Percentiles rank a stretch among this genome's conserved stretches.
These are phyloP conservation scores for Setophaga coronata DNA, from an alignment of 2,113 vertebrate genomes.

Conservation along the genomic window DNA sequence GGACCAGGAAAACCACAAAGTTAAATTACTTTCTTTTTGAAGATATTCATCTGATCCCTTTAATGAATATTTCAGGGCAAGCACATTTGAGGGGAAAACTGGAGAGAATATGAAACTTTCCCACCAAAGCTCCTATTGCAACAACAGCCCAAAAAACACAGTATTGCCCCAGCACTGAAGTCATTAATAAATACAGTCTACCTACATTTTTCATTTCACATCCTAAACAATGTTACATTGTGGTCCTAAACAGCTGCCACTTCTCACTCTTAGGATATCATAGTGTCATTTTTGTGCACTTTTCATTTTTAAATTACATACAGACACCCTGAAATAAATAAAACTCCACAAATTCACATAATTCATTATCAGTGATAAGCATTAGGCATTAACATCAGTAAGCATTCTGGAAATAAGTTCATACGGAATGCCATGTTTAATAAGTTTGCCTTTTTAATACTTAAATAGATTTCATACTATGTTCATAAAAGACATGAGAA, in stretches of 20 bases:
- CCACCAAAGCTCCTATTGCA: not conserved
- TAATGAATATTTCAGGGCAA: not conserved
- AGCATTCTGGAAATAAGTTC: not conserved
- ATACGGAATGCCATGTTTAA: not conserved
- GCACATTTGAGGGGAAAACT: not conserved
- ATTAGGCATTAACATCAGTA: not conserved
- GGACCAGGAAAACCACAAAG: not conserved
- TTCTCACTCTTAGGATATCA: not conserved
- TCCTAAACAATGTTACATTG: not conserved
- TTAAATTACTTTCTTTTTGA: not conserved
- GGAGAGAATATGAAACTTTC: not conserved
- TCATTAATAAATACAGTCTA: not conserved
- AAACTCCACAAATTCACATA: not conserved
- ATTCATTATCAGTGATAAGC: not conserved
- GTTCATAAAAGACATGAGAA: not conserved
- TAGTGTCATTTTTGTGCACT: not conserved
- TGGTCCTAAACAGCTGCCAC: not conserved
- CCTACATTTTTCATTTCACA: not conserved
- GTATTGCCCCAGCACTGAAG: not conserved
- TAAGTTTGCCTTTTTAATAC: not conserved
- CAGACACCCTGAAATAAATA: not conserved
- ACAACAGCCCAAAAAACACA: not conserved
- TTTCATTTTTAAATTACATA: not conserved
- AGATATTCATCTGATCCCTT: not conserved
- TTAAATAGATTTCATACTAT: not conserved